Percentiles rank a stretch among this genome's conserved stretches.
Conservation (phyloP, 2,888 invertebrate genomes). For the Eupithecia centaureata region DNA sequence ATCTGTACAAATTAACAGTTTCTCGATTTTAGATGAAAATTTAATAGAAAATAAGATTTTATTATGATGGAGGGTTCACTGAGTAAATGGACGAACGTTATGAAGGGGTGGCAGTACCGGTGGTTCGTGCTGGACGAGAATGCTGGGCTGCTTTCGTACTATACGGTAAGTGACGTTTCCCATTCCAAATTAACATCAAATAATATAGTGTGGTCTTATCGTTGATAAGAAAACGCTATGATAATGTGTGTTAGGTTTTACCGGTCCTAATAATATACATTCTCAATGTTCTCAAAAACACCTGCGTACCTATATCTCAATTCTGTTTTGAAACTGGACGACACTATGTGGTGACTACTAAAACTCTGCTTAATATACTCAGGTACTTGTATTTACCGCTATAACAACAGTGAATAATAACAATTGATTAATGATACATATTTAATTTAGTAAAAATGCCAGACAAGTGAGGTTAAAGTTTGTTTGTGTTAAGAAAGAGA, state of each 20-base stretch:
- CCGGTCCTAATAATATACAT: not conserved
- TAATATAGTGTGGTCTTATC: conserved; percentile 35
- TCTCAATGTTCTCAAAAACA: not conserved
- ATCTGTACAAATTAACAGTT: conserved; percentile 72
- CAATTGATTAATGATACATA: not conserved
- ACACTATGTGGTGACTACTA: no score
- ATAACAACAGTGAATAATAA: not conserved
- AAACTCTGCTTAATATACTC: no score
- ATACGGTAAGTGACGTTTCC: conserved; percentile 92
- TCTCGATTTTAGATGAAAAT: conserved; percentile 69
- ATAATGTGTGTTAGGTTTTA: conserved; percentile 4
- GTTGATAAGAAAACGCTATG: conserved; percentile 24
- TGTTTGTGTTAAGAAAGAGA: not conserved
- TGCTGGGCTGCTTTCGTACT: conserved; percentile 97
- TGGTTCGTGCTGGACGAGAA: conserved; percentile 99
- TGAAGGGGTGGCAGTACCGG: conserved; percentile 99
- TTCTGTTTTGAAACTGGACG: not conserved
- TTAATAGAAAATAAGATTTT: conserved; percentile 64
- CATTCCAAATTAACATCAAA: conserved; percentile 29
- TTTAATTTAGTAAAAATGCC: no score
- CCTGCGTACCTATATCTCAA: no score
- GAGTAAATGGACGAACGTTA: conserved; percentile 99
- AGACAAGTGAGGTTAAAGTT: not conserved
- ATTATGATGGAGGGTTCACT: conserved; percentile 95
- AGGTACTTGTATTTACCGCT: not conserved